Percentiles rank a stretch among this genome's conserved stretches.
Conservation (phyloP, 53 echinoderm and acorn worm species). For the Hippasteria phrygiana region DNA sequence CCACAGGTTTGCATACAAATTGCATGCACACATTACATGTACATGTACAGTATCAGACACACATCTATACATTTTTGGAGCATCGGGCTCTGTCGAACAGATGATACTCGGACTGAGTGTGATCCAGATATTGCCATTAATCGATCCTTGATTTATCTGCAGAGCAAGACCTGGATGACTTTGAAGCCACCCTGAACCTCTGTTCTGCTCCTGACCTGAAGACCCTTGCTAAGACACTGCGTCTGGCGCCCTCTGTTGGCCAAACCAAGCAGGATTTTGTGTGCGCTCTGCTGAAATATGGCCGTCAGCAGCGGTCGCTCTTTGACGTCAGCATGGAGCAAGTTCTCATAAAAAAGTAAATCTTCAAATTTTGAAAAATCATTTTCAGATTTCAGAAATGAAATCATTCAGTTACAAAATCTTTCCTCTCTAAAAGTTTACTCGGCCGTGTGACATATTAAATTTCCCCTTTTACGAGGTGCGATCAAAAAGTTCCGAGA, state of each 20-base stretch:
- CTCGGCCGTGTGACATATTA: too few relatives aligned
- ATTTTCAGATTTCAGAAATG: too few relatives aligned
- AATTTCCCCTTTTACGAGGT: too few relatives aligned
- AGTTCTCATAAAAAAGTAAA: constrained; percentile 79
- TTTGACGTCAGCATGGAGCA: constrained; percentile 77
- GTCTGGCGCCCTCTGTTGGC: constrained; percentile 66
- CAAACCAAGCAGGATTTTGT: constrained; percentile 82
- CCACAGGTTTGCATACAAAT: too few relatives aligned
- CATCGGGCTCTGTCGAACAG: too few relatives aligned
- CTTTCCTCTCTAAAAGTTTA: too few relatives aligned
- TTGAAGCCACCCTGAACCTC: constrained; percentile 77
- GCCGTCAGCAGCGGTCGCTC: constrained; percentile 82
- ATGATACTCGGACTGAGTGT: too few relatives aligned
- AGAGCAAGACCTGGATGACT: constrained; percentile 79
- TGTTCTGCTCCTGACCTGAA: constrained; percentile 91
- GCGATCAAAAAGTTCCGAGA: too few relatives aligned
- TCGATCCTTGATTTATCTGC: not conserved
- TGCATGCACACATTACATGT: too few relatives aligned
- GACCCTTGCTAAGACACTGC: constrained; percentile 81
- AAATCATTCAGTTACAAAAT: too few relatives aligned
- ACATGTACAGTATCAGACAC: too few relatives aligned
- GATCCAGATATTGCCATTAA: not conserved
- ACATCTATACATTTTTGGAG: too few relatives aligned
- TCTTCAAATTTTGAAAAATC: constrained; percentile 11
- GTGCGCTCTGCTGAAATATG: constrained; percentile 72